phyloP scores from a whole-genome alignment of 2,888 invertebrate species.

The Rhagonycha lutea region DNA sequence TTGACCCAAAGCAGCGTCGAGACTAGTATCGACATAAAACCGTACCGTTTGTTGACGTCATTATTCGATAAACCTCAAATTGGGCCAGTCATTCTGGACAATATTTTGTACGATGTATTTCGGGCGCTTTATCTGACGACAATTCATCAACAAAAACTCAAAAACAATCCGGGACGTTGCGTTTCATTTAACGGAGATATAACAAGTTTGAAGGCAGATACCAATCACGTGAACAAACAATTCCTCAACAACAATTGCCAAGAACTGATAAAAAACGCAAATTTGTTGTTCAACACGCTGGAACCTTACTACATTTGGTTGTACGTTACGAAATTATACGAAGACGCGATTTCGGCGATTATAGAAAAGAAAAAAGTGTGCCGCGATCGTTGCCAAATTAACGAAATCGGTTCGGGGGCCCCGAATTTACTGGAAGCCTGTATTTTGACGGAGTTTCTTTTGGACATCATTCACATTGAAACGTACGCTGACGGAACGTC shows the following conservation, averaged over 20 bases:
- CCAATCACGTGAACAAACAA: conserved; percentile 45
- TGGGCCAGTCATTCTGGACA: conserved; percentile 76
- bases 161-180: conserved; percentile 45
- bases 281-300: conserved; percentile 79
- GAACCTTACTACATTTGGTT: conserved; percentile 88
- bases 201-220: conserved; percentile 47
- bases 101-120: conserved; percentile 78
- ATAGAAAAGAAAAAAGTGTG: conserved; percentile 41
- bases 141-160: conserved; percentile 54
- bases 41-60: conserved; percentile 80
- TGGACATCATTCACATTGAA: conserved; percentile 77
- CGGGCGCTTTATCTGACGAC: conserved; percentile 62
- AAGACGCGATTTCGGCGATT: conserved; percentile 52
- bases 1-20: conserved; percentile 60
- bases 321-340: conserved; percentile 70
- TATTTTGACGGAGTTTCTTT: conserved; percentile 71
- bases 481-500: conserved; percentile 77
- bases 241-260: conserved; percentile 57
- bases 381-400: conserved; percentile 44
- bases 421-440: conserved; percentile 73
- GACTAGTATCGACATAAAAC: conserved; percentile 65
- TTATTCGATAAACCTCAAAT: conserved; percentile 87
- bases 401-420: conserved; percentile 66
- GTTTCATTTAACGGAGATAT: conserved; percentile 54
- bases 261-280: conserved; percentile 82